Evolutionary conservation across 2,888 invertebrate genomes (phyloP), one percentile per base, ranked within the genome.

Genomic region (Oligia fasciuncula): DNA sequence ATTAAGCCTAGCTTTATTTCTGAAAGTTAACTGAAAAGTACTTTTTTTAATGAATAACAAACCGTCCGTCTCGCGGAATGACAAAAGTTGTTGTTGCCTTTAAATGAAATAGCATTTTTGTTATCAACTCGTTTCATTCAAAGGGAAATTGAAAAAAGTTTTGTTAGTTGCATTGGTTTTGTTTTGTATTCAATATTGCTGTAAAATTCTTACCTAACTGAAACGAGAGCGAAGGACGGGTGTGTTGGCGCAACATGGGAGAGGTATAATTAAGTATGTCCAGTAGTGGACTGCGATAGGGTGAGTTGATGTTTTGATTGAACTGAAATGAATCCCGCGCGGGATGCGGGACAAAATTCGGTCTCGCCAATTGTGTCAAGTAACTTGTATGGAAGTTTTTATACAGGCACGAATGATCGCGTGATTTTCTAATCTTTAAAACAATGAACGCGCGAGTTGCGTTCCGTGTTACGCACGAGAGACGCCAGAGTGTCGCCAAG

Each of bases 1-100:
- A 87, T 88, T 86, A 88, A 82, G 82, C 81, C 77, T 88, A 80
- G 83, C 76, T 81, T 83, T 88, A 82, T 85, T 81, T 71, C 66
- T 68, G 68, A 80, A 73, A 84, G 82, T 87, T 76, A 66, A 65
- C 77, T 75, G 69, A 14, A 60, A 77, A 77, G 80, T 65, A 78
- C 62, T 73, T 80, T 80, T 85, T 84, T 83, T 80, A 72, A 82
- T 81, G 80, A 73, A 80, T 46, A 83, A 85, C 74, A 81, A 85
- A 77, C 76, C 73, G 76, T 69, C 49, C 62, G 74, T 67, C 73
- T 72, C 46, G 67, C 29, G 63, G 19, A 77, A 80, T 77, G 68
- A 76, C 69, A 75, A 57, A 84, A 84, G 79, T 87, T 87, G 63
- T 43, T 73, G 54, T 29, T 65, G 51, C 11, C 23, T 69, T 79